A percentile compares a stretch with the other conserved stretches of the same genome.
Conservation (phyloP, 2,797 vertebrate species). For the Mormyrops attenuatus region DNA sequence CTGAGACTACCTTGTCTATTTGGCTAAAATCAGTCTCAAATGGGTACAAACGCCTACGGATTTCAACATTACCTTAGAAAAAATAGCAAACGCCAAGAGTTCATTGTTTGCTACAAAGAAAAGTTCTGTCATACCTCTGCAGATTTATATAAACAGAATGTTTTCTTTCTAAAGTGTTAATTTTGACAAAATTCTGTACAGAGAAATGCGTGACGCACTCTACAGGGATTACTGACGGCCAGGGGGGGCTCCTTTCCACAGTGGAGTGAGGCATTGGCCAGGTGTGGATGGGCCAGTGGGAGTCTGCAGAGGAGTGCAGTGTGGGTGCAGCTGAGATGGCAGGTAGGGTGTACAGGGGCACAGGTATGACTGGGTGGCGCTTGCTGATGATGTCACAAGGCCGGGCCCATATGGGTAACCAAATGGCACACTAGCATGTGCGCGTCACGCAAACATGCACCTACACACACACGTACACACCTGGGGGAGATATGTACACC, state of each 20-base stretch:
- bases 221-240: background rate
- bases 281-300: constrained; percentile 43
- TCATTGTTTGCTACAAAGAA: constrained; percentile 13
- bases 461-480: constrained; percentile 18
- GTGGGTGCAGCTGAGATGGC: background rate
- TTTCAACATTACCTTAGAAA: constrained; percentile 24
- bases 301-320: constrained; percentile 14
- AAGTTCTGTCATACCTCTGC: constrained; percentile 16
- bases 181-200: constrained; percentile 13
- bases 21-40: constrained; percentile 65
- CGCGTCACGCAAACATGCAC: background rate
- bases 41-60: constrained; percentile 58
- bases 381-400: constrained; percentile 61
- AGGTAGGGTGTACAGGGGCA: background rate
- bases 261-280: constrained; percentile 7
- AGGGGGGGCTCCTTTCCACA: constrained; percentile 7
- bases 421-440: background rate
- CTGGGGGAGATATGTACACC: constrained; percentile 31
- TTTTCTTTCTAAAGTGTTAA: constrained; percentile 22
- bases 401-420: constrained; percentile 39
- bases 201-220: constrained; percentile 5
- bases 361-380: constrained; percentile 21
- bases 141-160: constrained; percentile 21
- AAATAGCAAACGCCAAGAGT: constrained; percentile 22
- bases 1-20: constrained; percentile 48